Percentiles rank a stretch among this genome's conserved stretches.
These are phyloP conservation scores for Emydura subglobosa DNA, from an alignment of 2,113 vertebrate species.

Conservation along the genomic window DNA sequence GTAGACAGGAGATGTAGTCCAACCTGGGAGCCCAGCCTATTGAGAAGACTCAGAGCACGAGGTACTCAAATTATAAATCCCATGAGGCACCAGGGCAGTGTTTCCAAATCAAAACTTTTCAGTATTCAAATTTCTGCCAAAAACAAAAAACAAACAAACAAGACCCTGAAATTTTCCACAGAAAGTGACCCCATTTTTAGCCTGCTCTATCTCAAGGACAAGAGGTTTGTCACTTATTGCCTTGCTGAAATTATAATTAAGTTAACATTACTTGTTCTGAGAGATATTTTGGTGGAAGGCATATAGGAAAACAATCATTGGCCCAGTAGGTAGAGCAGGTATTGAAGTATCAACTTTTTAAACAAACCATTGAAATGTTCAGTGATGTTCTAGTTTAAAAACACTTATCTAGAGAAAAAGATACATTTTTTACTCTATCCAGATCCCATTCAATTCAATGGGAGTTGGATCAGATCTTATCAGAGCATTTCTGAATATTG, in stretches of 20 bases:
- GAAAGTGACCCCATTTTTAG: no score
- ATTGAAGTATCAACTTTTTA: slow-evolving; percentile 1
- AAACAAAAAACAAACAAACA: neutral
- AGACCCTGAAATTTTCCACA: no score
- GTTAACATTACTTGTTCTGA: slow-evolving; percentile 15
- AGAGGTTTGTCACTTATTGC: neutral
- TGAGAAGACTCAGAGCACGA: neutral
- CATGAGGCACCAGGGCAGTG: no score
- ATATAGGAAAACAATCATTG: neutral
- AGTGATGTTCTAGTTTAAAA: neutral
- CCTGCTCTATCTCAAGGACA: neutral
- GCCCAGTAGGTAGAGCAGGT: neutral
- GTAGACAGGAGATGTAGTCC: no score
- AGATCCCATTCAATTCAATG: neutral
- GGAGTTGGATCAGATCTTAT: neutral
- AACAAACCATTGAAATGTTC: neutral
- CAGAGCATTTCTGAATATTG: neutral
- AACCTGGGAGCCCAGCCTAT: neutral
- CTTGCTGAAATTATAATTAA: neutral
- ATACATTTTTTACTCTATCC: neutral
- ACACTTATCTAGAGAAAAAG: neutral
- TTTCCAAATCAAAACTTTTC: neutral
- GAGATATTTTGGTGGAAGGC: slow-evolving; percentile 1
- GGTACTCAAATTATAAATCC: neutral
- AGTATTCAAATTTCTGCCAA: no score